Percentiles rank a stretch among this genome's conserved stretches.
phyloP scores from a whole-genome alignment of 2,797 vertebrate genomes.

The Coregonus sp. region DNA sequence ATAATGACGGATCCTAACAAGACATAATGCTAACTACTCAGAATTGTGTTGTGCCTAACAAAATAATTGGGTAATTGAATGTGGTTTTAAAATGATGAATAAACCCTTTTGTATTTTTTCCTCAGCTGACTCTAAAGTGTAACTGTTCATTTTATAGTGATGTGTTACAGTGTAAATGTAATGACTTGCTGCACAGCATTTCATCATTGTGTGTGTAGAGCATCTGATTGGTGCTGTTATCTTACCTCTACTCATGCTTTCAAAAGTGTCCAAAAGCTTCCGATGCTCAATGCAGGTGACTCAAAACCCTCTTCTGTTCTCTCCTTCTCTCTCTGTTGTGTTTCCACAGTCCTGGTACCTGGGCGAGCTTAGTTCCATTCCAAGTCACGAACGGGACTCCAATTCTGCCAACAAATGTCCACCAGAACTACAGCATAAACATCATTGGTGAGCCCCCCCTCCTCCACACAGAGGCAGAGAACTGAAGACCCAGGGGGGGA shows the following conservation, averaged over 20 bases:
- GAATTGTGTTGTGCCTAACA: neutral
- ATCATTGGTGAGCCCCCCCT: constrained; percentile 99
- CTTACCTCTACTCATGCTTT: neutral
- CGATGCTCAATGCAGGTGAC: constrained; percentile 26
- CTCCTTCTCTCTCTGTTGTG: constrained; percentile 19
- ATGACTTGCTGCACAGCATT: neutral
- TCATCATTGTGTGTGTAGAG: neutral
- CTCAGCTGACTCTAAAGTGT: neutral
- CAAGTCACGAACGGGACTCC: constrained; percentile 99
- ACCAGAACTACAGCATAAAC: constrained; percentile 99
- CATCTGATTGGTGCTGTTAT: no score
- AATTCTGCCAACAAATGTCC: constrained; percentile 99
- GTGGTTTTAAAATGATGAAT: neutral
- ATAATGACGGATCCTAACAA: neutral
- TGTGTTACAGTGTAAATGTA: neutral
- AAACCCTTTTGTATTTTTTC: no score
- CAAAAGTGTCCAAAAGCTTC: neutral
- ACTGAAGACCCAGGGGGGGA: constrained; percentile 79
- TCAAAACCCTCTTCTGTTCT: constrained; percentile 25
- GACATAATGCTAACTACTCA: neutral
- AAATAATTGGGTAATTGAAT: neutral
- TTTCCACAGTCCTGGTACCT: constrained; percentile 97
- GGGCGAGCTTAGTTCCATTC: constrained; percentile 99
- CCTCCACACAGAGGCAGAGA: constrained; percentile 97
- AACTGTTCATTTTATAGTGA: neutral